Evolutionary conservation across 2,888 invertebrate species (phyloP).

Genomic region (Cryptophagus acutangulus): DNA sequence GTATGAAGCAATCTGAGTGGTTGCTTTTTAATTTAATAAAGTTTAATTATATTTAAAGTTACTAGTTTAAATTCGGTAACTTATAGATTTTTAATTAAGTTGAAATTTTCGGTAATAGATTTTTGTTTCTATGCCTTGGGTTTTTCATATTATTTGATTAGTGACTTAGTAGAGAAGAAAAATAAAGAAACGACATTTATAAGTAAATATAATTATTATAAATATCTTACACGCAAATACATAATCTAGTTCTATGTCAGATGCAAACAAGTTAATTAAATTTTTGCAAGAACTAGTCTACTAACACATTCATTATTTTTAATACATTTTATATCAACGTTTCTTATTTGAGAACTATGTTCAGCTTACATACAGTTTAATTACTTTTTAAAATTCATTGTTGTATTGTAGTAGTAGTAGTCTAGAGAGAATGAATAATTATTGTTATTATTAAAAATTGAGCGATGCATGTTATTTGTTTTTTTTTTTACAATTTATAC

Average conservation of each 20-base stretch:
- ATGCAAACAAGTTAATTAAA: constrained; percentile 38
- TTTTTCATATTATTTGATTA: too few relatives aligned
- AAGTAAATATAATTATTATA: constrained; percentile 51
- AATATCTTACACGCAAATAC: constrained; percentile 52
- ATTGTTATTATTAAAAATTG: constrained; percentile 28
- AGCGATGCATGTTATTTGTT: constrained; percentile 34
- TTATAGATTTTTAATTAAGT: too few relatives aligned
- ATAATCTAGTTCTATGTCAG: constrained; percentile 45
- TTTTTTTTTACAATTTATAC: constrained; percentile 39
- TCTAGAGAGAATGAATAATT: constrained; percentile 27
- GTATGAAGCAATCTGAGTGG: too few relatives aligned
- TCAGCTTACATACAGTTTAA: constrained; percentile 39
- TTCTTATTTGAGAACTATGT: constrained; percentile 40
- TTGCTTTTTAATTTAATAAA: too few relatives aligned
- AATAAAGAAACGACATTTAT: constrained; percentile 40
- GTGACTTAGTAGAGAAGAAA: too few relatives aligned
- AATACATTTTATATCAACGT: constrained; percentile 27
- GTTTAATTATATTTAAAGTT: too few relatives aligned
- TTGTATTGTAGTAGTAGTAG: too few relatives aligned
- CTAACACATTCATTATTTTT: constrained; percentile 46
- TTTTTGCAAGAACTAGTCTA: constrained; percentile 45
- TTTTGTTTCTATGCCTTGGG: too few relatives aligned
- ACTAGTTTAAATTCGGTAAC: too few relatives aligned
- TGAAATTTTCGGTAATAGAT: too few relatives aligned
- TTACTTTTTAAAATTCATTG: too few relatives aligned